Evolutionary conservation across 2,797 vertebrate genomes (phyloP).

Genomic region (Crypturellus tataupa): DNA sequence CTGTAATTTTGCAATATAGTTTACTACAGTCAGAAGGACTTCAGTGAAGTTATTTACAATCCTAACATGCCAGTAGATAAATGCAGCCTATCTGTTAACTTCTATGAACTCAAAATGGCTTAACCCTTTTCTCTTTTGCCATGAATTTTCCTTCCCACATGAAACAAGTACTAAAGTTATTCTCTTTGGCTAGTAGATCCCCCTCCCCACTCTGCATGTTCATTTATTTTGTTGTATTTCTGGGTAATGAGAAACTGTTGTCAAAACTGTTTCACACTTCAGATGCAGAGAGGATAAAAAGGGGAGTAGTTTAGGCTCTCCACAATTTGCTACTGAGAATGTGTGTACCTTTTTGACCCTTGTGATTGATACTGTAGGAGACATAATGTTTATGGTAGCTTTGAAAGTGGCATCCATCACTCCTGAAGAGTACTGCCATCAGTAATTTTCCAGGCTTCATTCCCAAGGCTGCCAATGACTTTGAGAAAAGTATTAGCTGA

Average conservation of each 20-base stretch:
- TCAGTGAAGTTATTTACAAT: conserved; percentile 3
- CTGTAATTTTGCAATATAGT: conserved; percentile 5
- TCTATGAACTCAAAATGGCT: not conserved
- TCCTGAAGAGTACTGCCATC: not conserved
- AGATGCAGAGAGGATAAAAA: not conserved
- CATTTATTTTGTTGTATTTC: not conserved
- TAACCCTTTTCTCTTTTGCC: not conserved
- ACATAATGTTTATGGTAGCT: not conserved
- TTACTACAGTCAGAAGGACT: not conserved
- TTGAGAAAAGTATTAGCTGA: not conserved
- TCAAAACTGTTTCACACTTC: not conserved
- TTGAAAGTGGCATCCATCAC: not conserved
- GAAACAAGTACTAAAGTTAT: not conserved
- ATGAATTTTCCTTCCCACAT: not conserved
- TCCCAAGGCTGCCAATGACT: not conserved
- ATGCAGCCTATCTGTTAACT: not conserved
- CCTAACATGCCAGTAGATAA: not conserved
- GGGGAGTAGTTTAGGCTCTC: not conserved
- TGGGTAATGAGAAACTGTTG: not conserved
- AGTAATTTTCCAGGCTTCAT: not conserved
- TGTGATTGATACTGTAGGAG: not conserved
- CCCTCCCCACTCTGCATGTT: not conserved
- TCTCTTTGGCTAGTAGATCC: not conserved
- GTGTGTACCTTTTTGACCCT: not conserved
- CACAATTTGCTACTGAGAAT: not conserved